Percentiles rank a stretch among this genome's conserved stretches.
Conservation (phyloP, 2,797 vertebrate species). For the Mormyrus proboscirostris region DNA sequence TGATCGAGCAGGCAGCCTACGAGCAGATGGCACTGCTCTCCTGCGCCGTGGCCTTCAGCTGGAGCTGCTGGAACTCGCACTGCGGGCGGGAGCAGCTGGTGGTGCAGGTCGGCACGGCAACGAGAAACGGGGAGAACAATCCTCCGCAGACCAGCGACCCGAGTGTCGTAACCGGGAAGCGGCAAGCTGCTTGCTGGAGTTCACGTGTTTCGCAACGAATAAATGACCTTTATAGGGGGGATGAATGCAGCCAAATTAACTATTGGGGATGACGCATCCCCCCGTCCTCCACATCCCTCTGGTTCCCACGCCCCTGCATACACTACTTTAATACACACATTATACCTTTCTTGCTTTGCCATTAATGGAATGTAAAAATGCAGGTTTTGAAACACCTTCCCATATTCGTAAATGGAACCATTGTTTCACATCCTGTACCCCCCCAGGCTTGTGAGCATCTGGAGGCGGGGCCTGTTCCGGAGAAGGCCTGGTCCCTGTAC, state of each 20-base stretch:
- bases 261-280: not conserved
- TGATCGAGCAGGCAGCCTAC: slow-evolving; percentile 66
- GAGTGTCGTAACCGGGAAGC: not conserved
- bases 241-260: not conserved
- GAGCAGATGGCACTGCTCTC: slow-evolving; percentile 80
- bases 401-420: not conserved
- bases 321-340: not conserved
- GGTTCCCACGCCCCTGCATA: not conserved
- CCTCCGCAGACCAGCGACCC: not conserved
- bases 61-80: slow-evolving; percentile 82
- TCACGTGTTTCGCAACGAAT: not conserved
- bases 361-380: slow-evolving; percentile 4
- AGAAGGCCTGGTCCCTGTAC: slow-evolving; percentile 62
- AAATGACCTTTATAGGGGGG: not conserved
- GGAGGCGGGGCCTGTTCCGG: slow-evolving; percentile 17
- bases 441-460: slow-evolving; percentile 66
- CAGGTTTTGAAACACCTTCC: not conserved
- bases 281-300: not conserved
- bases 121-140: not conserved
- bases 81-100: slow-evolving; percentile 64
- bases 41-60: slow-evolving; percentile 70
- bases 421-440: not conserved
- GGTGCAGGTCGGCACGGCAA: slow-evolving; percentile 62
- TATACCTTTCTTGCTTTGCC: not conserved
- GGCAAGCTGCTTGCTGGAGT: not conserved